These are phyloP conservation scores for Zaprionus gabonicus DNA, from an alignment of 1,140 invertebrate genomes.

Conservation along the genomic window DNA sequence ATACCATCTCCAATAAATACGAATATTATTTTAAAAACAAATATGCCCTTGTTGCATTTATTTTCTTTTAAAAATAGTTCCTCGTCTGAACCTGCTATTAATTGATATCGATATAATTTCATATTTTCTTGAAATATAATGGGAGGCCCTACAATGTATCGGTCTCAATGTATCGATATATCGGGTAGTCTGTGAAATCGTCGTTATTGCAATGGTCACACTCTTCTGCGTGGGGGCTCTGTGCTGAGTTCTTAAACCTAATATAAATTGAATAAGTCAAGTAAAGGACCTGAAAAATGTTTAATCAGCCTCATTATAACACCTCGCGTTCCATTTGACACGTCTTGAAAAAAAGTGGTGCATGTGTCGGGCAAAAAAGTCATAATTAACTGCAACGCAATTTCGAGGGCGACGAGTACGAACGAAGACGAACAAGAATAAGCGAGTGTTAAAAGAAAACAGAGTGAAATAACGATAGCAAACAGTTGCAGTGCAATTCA, in stretches of 20 bases:
- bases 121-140: not conserved
- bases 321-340: not conserved
- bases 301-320: slow-evolving; percentile 23
- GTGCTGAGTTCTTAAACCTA: slow-evolving; percentile 34
- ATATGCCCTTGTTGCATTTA: too few species aligned
- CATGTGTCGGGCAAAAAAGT: not conserved
- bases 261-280: slow-evolving; percentile 35
- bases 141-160: not conserved
- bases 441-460: slow-evolving; percentile 45
- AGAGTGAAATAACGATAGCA: slow-evolving; percentile 33
- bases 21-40: too few species aligned
- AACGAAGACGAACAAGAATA: slow-evolving; percentile 31
- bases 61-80: too few species aligned
- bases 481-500: slow-evolving; percentile 24
- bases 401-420: slow-evolving; percentile 55
- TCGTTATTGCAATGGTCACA: slow-evolving; percentile 30
- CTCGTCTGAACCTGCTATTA: not conserved
- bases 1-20: too few species aligned
- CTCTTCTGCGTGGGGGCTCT: slow-evolving; percentile 23
- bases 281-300: slow-evolving; percentile 30
- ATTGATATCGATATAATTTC: not conserved
- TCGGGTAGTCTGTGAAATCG: not conserved
- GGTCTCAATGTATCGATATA: not conserved
- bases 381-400: slow-evolving; percentile 41
- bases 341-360: slow-evolving; percentile 7